Base-by-base conservation (phyloP, 2,888 invertebrate species). In the Stenodera caucasica region DNA sequence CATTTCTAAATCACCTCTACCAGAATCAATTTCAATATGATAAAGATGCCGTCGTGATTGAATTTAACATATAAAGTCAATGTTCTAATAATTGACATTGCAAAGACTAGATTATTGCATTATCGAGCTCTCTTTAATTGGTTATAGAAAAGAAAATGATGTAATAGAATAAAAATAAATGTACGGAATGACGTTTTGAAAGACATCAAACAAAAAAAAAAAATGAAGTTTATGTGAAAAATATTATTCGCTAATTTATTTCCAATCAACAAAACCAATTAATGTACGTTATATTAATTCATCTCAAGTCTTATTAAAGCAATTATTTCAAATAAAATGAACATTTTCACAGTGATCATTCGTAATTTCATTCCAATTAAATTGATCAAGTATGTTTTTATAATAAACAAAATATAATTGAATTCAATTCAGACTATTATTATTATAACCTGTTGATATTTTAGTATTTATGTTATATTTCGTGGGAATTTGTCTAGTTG, bases 71-170 rank as follows among this genome's bases (percentile, higher is more conserved):
- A 45, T 45, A 45, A 55, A 55, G 55, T 55, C 55, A 55, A 55
- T 55, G 55, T 55, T 55, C 55, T 32, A 40, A 45, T 55, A 55
- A 55, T 52, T 55, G 57, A 57, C 49, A 33, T 57, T 15, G 15
- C 37, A 55, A 49, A n/a, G 37, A 56, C 59, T 15, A 59, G 59
- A 62, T 62, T 57, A 49, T 56, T 58, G 59, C 55, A 56, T 62
- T 62, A 59, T 62, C 53, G 45, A 23, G 37, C 37, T 55, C 52
- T 62, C 21, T 45, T n/a, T n/a, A 45, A 45, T 45, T 45, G 45
- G 45, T 45, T 45, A 21, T 45, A 21, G 45, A 21, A 37, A 37
- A 15, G 37, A 15, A 45, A 45, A 40, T 40, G 40, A 40, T 40
- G 9, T 18, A 40, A 18, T 18, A 18, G 18, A 45, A 35, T 30